These are phyloP conservation scores for Sepioteuthis lessoniana DNA, from an alignment of 2,888 invertebrate species.

Conservation along the genomic window DNA sequence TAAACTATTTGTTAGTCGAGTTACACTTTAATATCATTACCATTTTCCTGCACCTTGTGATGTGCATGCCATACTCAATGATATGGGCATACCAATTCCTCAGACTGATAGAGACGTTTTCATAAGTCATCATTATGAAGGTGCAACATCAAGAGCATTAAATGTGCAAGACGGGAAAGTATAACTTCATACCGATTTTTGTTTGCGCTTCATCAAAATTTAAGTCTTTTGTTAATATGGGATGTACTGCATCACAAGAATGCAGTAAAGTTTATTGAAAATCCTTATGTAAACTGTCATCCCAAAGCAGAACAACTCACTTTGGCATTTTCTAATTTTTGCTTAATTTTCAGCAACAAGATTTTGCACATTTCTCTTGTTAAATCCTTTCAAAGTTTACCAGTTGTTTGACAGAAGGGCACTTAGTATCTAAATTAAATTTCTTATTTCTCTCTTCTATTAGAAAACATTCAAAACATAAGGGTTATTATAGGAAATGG, in stretches of 20 bases:
- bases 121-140: conserved; percentile 33
- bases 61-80: neutral
- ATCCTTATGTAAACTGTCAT: neutral
- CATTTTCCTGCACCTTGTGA: neutral
- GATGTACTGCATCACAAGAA: neutral
- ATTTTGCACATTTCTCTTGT: no score
- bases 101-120: neutral
- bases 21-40: neutral
- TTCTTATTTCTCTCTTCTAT: no score
- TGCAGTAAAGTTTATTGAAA: neutral
- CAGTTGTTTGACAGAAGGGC: no score
- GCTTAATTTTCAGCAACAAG: neutral
- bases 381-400: no score
- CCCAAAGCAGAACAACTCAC: neutral
- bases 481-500: no score
- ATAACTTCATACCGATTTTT: no score
- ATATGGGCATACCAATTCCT: neutral
- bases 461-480: no score
- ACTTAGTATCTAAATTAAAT: no score
- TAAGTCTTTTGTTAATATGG: neutral
- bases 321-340: neutral
- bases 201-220: neutral
- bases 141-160: neutral
- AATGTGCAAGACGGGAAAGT: neutral
- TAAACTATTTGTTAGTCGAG: conserved; percentile 9